phyloP scores from a whole-genome alignment of 92 coral and sea anemone genomes.

The Pocillopora meandrina region DNA sequence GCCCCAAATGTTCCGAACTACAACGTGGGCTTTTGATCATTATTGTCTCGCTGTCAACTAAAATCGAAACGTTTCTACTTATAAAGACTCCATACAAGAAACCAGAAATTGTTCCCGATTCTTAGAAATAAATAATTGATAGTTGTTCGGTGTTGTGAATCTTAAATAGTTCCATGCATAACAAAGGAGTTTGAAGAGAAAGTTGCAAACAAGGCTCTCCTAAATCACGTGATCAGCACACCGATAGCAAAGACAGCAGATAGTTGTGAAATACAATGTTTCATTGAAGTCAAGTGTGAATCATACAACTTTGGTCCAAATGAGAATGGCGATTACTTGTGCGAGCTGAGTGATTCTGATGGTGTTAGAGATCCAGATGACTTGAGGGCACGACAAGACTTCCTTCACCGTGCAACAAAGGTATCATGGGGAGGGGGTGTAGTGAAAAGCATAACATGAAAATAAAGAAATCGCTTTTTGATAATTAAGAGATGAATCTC shows the following conservation, averaged over 20 bases:
- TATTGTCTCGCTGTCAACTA: too few species aligned
- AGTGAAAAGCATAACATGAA: neutral
- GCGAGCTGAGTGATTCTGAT: conserved; percentile 27
- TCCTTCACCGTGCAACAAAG: conserved; percentile 12
- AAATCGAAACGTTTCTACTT: too few species aligned
- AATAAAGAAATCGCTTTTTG: neutral
- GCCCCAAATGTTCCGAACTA: too few species aligned
- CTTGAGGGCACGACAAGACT: conserved; percentile 7
- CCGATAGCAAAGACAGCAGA: conserved; percentile 15
- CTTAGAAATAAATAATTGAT: too few species aligned
- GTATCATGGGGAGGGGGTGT: neutral
- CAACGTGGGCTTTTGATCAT: too few species aligned
- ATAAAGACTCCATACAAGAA: too few species aligned
- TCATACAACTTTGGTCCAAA: conserved; percentile 14
- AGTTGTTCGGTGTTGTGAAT: too few species aligned
- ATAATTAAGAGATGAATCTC: neutral
- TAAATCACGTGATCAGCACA: conserved; percentile 15
- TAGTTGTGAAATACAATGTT: conserved; percentile 3
- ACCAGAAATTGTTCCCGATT: too few species aligned
- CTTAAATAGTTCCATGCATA: conserved; percentile 1
- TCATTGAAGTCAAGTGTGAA: conserved; percentile 8
- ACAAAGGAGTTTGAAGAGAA: neutral
- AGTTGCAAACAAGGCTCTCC: neutral
- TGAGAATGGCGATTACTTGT: conserved; percentile 6
- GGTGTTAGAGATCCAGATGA: conserved; percentile 4